These are phyloP conservation scores for Orbicella faveolata DNA, from an alignment of 64 coral and sea anemone genomes.

Conservation along the genomic window DNA sequence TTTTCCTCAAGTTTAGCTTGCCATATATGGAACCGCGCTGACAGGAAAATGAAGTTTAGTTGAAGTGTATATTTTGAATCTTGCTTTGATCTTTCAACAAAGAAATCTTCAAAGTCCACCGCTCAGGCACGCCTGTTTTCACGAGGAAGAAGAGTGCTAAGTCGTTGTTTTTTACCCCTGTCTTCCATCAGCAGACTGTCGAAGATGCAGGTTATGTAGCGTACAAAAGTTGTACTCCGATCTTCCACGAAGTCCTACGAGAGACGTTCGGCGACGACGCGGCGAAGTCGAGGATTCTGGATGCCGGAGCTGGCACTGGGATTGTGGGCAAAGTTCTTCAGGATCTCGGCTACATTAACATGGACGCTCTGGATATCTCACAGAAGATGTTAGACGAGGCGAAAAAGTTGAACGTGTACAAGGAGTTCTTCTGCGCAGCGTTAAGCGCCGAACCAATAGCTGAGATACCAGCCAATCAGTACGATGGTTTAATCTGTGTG, in stretches of 20 bases:
- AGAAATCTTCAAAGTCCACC: no score
- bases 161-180: not conserved
- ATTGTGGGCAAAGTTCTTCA: slow-evolving; percentile 36
- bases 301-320: slow-evolving; percentile 66
- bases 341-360: slow-evolving; percentile 40
- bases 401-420: slow-evolving; percentile 63
- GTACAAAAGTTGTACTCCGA: slow-evolving; percentile 9
- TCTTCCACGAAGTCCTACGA: slow-evolving; percentile 2
- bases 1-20: no score
- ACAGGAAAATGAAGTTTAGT: no score
- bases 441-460: slow-evolving; percentile 26
- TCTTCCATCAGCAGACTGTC: not conserved
- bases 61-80: no score
- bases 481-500: slow-evolving; percentile 55
- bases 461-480: slow-evolving; percentile 21
- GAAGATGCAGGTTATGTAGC: slow-evolving; percentile 31
- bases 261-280: not conserved
- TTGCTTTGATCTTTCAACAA: no score
- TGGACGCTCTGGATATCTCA: slow-evolving; percentile 58
- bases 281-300: slow-evolving; percentile 15
- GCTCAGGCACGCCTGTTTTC: no score
- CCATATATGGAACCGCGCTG: no score
- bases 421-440: slow-evolving; percentile 44
- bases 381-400: slow-evolving; percentile 62
- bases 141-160: no score